Base-by-base conservation (phyloP, 2,797 vertebrate genomes). In the Ataeniobius toweri region DNA sequence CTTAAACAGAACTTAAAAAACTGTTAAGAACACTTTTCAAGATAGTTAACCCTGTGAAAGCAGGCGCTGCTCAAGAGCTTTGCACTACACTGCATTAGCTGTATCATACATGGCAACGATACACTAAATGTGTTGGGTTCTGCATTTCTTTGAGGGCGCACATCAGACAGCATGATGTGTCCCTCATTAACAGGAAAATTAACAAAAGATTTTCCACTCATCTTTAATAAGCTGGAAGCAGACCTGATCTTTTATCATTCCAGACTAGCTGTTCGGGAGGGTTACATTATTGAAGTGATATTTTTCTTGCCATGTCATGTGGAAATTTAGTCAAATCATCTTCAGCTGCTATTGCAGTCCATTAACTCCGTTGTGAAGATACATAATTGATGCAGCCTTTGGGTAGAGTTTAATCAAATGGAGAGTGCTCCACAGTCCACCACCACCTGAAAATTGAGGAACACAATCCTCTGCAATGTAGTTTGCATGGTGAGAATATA, bases 381-480 rank as follows among this genome's bases (percentile, higher is more conserved):
- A 90, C 93, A 95, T 95, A 94, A 93, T 95, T 94, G 92, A 94
- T 93, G 92, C 89, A 82, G 93, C 94, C 94, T 90, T 92, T 94
- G 92, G 93, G 91, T 91, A 91, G 92, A 89, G 89, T 93, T 95
- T 93, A 94, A 93, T 95, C 93, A 95, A 94, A 94, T 89, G 87
- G 91, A 90, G 90, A 89, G 91, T 73, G 81, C 86, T 86, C 87
- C 79, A 86, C 89, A 91, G 90, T 90, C 84, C 83, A 83, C 79
- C 31, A 86, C 82, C 83, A 81, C 76, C 83, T 93, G 92, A 95
- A 88, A 93, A 92, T 92, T 89, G 91, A 92, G 88, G 85, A 84
- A 65, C 86, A 77, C 86, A 77, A 88, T 92, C 81, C 76, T 81
- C 85, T 51, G 82, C 51, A 70, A 87, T 91, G 88, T 86, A 85